Conservation (phyloP, 2,113 vertebrate species). For the Nibea albiflora region DNA sequence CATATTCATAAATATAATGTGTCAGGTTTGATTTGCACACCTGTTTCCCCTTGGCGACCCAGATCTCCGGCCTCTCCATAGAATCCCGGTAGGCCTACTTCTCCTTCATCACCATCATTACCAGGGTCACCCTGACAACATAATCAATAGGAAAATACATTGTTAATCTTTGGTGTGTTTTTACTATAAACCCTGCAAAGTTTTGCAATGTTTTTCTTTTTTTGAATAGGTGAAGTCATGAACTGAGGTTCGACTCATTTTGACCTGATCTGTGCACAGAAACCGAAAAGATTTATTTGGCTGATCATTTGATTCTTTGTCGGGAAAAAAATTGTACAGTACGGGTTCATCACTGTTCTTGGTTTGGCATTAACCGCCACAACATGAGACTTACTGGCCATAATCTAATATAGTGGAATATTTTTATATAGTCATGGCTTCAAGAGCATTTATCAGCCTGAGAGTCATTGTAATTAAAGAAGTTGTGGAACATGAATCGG, state of each 20-base stretch:
- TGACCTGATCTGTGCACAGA: constrained; percentile 23
- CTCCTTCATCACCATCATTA: constrained; percentile 79
- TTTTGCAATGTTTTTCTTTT: not conserved
- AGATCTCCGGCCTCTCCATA: constrained; percentile 83
- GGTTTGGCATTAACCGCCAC: constrained; percentile 44
- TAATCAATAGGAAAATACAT: constrained; percentile 57
- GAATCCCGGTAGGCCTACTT: constrained; percentile 82
- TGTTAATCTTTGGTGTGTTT: constrained; percentile 37
- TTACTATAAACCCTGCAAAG: constrained; percentile 13
- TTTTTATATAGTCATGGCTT: constrained; percentile 58
- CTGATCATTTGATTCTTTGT: constrained; percentile 14
- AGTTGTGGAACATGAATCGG: constrained; percentile 65
- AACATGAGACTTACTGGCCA: constrained; percentile 39
- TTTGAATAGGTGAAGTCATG: constrained; percentile 10
- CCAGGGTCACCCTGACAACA: constrained; percentile 81
- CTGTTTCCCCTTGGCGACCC: constrained; percentile 79
- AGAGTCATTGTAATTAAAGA: constrained; percentile 63
- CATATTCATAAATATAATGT: not conserved
- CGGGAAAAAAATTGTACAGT: constrained; percentile 25
- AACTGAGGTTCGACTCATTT: constrained; percentile 8
- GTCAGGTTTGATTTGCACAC: constrained; percentile 59
- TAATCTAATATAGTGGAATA: constrained; percentile 62
- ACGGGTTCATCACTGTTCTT: constrained; percentile 22
- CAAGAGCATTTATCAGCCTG: constrained; percentile 66
- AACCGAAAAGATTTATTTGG: constrained; percentile 27